These are phyloP conservation scores for Aphelinus certus DNA, from an alignment of 1,140 invertebrate genomes.

Conservation along the genomic window DNA sequence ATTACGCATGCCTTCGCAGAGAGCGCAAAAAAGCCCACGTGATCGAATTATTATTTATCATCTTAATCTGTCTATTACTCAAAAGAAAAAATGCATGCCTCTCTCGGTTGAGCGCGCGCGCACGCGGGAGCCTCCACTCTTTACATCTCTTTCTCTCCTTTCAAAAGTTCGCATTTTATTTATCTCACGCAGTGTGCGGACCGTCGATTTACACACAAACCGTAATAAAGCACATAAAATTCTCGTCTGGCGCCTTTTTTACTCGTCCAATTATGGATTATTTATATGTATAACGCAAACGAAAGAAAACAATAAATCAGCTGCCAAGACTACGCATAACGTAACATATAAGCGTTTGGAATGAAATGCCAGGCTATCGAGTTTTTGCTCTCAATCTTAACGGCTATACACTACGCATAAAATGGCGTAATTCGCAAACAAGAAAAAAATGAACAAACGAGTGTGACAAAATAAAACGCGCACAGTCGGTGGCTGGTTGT, in stretches of 20 bases:
- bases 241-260: slow-evolving; percentile 14
- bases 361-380: too few relatives aligned
- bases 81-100: slow-evolving; percentile 26
- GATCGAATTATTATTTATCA: not conserved
- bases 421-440: slow-evolving; percentile 11
- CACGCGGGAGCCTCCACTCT: slow-evolving; percentile 19
- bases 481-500: too few relatives aligned
- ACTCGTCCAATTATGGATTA: slow-evolving; percentile 2
- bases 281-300: too few relatives aligned
- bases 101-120: slow-evolving; percentile 1
- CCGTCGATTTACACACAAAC: slow-evolving; percentile 1
- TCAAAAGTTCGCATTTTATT: not conserved
- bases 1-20: slow-evolving; percentile 18
- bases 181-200: slow-evolving; percentile 7
- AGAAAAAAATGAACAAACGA: slow-evolving; percentile 6
- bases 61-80: slow-evolving; percentile 11
- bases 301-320: too few relatives aligned
- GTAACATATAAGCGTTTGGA: too few relatives aligned
- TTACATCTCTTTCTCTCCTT: not conserved
- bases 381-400: not conserved
- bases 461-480: slow-evolving; percentile 13
- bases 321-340: too few relatives aligned
- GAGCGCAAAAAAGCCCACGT: slow-evolving; percentile 27
- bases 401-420: not conserved
- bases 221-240: not conserved